Evolutionary conservation across 2,888 invertebrate species (phyloP).

Genomic region (Agrilus mali): DNA sequence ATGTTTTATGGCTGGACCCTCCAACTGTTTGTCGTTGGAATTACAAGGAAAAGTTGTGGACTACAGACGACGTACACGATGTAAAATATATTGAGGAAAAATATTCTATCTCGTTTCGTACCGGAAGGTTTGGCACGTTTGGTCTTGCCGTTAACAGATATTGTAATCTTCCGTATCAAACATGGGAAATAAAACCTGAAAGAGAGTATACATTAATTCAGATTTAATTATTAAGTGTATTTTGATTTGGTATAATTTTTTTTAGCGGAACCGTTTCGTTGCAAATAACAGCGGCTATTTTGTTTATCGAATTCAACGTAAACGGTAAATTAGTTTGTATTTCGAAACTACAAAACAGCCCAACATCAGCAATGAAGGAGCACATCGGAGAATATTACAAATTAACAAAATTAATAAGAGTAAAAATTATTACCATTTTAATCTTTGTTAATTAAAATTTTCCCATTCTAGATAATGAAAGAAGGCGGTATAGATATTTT

Average conservation of each 20-base stretch:
- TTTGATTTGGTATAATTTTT: slow-evolving; percentile 4
- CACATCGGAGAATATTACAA: slow-evolving; percentile 47
- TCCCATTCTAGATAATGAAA: slow-evolving; percentile 22
- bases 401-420: slow-evolving; percentile 47
- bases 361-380: slow-evolving; percentile 46
- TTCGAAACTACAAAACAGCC: slow-evolving; percentile 45
- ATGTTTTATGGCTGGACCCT: slow-evolving; percentile 30
- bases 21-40: slow-evolving; percentile 31
- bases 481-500: slow-evolving; percentile 70
- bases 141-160: slow-evolving; percentile 45
- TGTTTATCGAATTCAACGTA: slow-evolving; percentile 43
- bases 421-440: slow-evolving; percentile 18
- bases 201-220: slow-evolving; percentile 1
- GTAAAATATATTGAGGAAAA: slow-evolving; percentile 71
- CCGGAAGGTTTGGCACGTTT: slow-evolving; percentile 47
- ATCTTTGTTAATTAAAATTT: not conserved
- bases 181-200: slow-evolving; percentile 41
- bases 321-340: slow-evolving; percentile 33
- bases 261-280: slow-evolving; percentile 40
- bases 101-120: slow-evolving; percentile 61
- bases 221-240: not conserved
- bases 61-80: slow-evolving; percentile 25
- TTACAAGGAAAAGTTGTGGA: slow-evolving; percentile 22
- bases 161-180: slow-evolving; percentile 73
- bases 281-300: slow-evolving; percentile 42